Evolutionary conservation across 2,113 vertebrate species (phyloP).

Genomic region (Chaetorhynchus papuensis): DNA sequence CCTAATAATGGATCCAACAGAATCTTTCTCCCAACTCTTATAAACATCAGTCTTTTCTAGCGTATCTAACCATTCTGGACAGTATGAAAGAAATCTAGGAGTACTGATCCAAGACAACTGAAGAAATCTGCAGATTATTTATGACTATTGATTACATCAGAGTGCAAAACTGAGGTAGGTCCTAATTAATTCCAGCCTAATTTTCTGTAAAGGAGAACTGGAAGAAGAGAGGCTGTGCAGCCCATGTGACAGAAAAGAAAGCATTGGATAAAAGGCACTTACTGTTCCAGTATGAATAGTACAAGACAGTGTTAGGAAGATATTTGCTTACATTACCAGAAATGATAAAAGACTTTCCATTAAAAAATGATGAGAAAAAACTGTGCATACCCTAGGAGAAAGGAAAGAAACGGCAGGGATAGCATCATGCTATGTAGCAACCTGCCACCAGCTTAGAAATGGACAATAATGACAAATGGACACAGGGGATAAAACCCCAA

Average conservation of each 20-base stretch:
- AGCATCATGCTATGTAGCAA: conserved; percentile 66
- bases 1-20: not conserved
- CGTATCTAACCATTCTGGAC: not conserved
- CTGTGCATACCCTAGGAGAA: conserved; percentile 66
- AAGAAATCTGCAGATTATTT: not conserved
- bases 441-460: conserved; percentile 55
- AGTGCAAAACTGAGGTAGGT: not conserved
- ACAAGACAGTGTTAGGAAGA: conserved; percentile 26
- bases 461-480: conserved; percentile 73
- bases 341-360: conserved; percentile 68
- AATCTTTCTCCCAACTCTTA: not conserved
- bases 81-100: not conserved
- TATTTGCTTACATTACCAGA: conserved; percentile 53
- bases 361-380: conserved; percentile 68
- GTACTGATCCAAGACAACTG: not conserved
- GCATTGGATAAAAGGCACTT: not conserved
- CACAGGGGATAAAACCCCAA: conserved; percentile 50
- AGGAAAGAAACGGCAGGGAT: conserved; percentile 62
- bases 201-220: not conserved
- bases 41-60: not conserved
- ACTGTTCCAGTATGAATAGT: conserved; percentile 7
- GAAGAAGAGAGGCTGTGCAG: not conserved
- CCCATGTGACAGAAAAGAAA: not conserved
- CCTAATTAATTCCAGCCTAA: not conserved
- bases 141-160: not conserved